Base-by-base conservation (phyloP, 1,140 invertebrate genomes). In the Drosophila teissieri region DNA sequence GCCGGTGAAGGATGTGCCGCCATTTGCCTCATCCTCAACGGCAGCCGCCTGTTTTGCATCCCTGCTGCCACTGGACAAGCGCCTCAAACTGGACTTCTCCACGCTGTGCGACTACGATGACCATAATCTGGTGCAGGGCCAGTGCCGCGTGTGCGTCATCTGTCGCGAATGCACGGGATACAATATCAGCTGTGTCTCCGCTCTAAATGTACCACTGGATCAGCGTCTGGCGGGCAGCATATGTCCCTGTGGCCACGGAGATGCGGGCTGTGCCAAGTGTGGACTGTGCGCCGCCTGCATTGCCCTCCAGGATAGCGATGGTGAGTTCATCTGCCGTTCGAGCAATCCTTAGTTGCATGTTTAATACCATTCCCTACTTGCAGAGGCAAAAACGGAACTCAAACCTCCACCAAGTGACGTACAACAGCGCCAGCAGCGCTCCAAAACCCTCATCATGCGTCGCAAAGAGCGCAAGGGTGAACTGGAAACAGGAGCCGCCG, bases 161-260 rank as follows among this genome's bases (percentile, higher is more conserved):
- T 99, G 98, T 92, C 94, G 96, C n/a, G 97, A 98, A 92, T 99
- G 98, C 91, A 99, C 98, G 0, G 98, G 98, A 4, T 99, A 98
- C 90, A 96, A 96, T 49, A 95, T 95, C 54, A 95, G 95, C 42
- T 99, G 98, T 92, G 94, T 97, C 27, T 97, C 96, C 60, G 95
- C 95, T 53, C 94, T 95, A 51, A 93, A 95, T 78, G 88, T 92
- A 27, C 84, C 92, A 7, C 73, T 92, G 6, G 95, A 96, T 2
- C 96, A 97, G 81, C 93, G 97, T 62, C 95, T 97, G 92, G 96
- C 97, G 61, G 97, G 97, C 68, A 98, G 97, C 80, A 96, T 96
- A 85, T 99, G 98, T 93, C 97, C 97, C 2, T 99, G 98, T 94
- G 98, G 98, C 14, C 96, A 97, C 90, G 98, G 98, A 14, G 98